Conservation (phyloP, 2,888 invertebrate species). For the Parnassius glacialis region DNA sequence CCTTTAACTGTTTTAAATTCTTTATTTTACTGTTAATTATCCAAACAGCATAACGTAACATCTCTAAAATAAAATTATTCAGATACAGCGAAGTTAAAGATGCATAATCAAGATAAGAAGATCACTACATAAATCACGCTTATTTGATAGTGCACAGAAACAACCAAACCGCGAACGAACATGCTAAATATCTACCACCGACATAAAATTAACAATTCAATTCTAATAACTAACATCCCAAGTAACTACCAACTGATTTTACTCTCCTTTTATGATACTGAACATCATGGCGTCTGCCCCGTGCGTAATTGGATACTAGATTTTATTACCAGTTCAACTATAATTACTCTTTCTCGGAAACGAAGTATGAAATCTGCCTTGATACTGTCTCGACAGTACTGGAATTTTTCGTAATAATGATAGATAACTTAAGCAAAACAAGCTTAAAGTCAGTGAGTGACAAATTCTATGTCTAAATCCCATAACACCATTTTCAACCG, state of each 20-base stretch:
- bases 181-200: neutral
- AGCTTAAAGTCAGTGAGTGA: no score
- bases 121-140: neutral
- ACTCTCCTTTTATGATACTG: slow-evolving; percentile 18
- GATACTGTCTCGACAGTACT: neutral
- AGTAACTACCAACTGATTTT: slow-evolving; percentile 1
- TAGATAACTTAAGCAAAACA: neutral
- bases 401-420: neutral
- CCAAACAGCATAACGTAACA: no score
- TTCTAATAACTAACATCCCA: slow-evolving; percentile 6
- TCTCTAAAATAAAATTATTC: no score
- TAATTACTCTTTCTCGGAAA: slow-evolving; percentile 15
- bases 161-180: neutral
- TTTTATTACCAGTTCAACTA: slow-evolving; percentile 17
- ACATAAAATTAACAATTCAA: slow-evolving; percentile 13
- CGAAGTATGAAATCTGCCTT: neutral
- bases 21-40: no score
- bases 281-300: slow-evolving; percentile 14
- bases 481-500: no score
- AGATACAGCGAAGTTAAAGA: neutral
- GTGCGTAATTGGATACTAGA: slow-evolving; percentile 19
- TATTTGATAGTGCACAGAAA: neutral
- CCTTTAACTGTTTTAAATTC: no score
- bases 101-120: slow-evolving; percentile 1
- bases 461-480: no score